phyloP scores from a whole-genome alignment of 2,888 invertebrate species.

The Bellardia pandia region DNA sequence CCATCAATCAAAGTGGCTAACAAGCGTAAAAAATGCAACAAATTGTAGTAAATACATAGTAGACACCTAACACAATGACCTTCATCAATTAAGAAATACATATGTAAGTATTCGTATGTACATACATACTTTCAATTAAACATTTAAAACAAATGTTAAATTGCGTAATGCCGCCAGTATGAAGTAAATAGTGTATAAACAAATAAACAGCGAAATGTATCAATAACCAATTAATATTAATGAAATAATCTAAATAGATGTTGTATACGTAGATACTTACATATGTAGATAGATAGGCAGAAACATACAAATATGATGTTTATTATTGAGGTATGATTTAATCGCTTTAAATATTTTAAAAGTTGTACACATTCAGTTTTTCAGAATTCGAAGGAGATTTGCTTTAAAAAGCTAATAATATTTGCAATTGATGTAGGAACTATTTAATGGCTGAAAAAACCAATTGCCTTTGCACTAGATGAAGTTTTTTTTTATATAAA shows the following conservation, averaged over 20 bases:
- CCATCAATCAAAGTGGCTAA: conserved; percentile 46
- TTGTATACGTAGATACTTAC: not conserved
- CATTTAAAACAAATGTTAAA: conserved; percentile 21
- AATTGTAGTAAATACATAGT: not conserved
- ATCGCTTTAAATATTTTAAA: not conserved
- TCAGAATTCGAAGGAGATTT: not conserved
- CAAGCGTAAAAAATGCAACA: conserved; percentile 37
- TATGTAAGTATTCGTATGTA: too few species aligned
- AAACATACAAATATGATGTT: conserved; percentile 14
- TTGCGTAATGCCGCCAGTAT: conserved; percentile 7
- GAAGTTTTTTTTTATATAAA: too few species aligned
- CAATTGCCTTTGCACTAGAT: not conserved
- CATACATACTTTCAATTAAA: conserved; percentile 44
- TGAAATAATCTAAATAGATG: not conserved
- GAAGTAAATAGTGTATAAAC: not conserved
- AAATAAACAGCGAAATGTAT: not conserved
- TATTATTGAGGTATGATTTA: not conserved
- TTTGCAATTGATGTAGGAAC: not conserved
- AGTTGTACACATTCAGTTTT: not conserved
- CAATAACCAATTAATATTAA: conserved; percentile 14
- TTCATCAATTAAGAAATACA: conserved; percentile 30
- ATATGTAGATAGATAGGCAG: not conserved
- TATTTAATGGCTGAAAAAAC: not conserved
- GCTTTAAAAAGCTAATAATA: not conserved
- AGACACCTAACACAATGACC: conserved; percentile 37